Percentiles rank a stretch among this genome's conserved stretches.
Conservation (phyloP, 2,113 vertebrate species). For the Scortum barcoo region DNA sequence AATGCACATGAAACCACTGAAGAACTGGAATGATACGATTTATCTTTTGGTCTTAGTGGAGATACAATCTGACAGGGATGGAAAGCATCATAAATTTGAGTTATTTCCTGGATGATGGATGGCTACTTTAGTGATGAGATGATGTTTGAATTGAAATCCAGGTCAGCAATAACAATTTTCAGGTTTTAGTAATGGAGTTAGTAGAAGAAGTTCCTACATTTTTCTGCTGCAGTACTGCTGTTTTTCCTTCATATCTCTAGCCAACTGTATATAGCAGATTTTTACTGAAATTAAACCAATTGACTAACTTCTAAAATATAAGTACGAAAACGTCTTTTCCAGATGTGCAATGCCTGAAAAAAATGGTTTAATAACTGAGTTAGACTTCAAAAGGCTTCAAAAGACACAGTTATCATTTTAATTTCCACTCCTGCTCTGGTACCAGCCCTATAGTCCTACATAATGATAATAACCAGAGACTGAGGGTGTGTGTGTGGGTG, state of each 20-base stretch:
- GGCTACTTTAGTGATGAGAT: not conserved
- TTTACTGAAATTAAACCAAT: constrained; percentile 9
- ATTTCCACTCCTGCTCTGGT: constrained; percentile 55
- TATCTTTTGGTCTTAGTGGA: no score
- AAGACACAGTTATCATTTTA: constrained; percentile 65
- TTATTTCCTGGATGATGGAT: not conserved
- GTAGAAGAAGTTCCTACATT: not conserved
- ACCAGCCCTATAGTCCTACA: constrained; percentile 43
- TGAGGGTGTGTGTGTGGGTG: constrained; percentile 53
- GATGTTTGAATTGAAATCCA: not conserved
- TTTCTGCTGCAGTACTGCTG: not conserved
- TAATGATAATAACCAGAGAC: constrained; percentile 70
- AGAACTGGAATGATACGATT: no score
- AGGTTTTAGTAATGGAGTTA: not conserved
- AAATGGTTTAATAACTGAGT: constrained; percentile 61
- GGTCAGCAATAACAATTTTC: not conserved
- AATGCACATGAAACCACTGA: no score
- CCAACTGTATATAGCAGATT: not conserved
- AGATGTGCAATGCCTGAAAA: constrained; percentile 30
- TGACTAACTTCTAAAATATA: constrained; percentile 14
- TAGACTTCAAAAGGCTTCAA: constrained; percentile 65
- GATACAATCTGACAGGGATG: not conserved
- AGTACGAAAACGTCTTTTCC: constrained; percentile 7
- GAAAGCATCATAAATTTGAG: not conserved
- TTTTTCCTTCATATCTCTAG: not conserved